Percentiles rank a stretch among this genome's conserved stretches.
phyloP scores from a whole-genome alignment of 1,140 invertebrate species.

The Microplitis mediator region DNA sequence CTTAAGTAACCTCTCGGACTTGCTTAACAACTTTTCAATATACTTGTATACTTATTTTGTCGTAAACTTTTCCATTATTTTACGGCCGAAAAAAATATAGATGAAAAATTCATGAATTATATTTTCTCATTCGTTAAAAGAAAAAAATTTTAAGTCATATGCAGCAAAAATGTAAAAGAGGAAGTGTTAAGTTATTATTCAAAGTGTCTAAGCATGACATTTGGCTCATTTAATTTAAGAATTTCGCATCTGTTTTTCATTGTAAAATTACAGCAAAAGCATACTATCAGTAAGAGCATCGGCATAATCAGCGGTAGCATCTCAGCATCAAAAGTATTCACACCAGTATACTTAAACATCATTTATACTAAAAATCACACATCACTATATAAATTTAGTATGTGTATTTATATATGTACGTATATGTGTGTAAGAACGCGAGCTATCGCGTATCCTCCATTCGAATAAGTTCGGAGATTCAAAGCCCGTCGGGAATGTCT shows the following conservation, averaged over 20 bases:
- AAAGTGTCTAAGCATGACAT: not conserved
- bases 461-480: slow-evolving; percentile 21
- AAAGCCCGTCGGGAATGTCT: slow-evolving; percentile 37
- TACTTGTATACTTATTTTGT: not conserved
- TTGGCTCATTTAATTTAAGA: not conserved
- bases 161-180: not conserved
- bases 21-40: not conserved
- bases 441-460: not conserved
- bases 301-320: not conserved
- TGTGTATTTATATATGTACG: too few relatives aligned
- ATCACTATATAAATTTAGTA: too few relatives aligned
- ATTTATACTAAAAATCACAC: too few relatives aligned
- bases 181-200: slow-evolving; percentile 2
- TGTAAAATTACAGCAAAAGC: not conserved
- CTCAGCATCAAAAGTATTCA: too few relatives aligned
- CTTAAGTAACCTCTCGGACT: not conserved
- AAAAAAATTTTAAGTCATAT: not conserved
- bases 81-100: not conserved
- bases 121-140: not conserved
- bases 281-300: not conserved
- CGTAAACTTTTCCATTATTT: not conserved
- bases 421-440: not conserved
- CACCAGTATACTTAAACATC: too few relatives aligned
- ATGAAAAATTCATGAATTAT: not conserved
- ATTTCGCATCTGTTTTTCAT: slow-evolving; percentile 19